phyloP scores from a whole-genome alignment of 2,888 invertebrate genomes.

The Tetanocera ferruginea region DNA sequence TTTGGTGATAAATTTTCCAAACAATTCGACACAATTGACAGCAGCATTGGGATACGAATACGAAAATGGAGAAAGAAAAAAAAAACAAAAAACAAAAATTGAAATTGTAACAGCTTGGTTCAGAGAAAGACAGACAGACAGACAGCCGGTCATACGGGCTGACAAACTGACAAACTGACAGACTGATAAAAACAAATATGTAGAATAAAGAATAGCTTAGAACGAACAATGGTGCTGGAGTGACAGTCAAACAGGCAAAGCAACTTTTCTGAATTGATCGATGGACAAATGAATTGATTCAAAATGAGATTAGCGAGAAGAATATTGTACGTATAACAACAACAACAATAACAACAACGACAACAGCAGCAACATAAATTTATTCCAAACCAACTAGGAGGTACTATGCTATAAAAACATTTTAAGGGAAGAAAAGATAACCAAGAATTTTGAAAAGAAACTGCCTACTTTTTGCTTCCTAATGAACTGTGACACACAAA shows the following conservation, averaged over 20 bases:
- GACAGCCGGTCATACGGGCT: slow-evolving; percentile 37
- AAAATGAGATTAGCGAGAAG: not conserved
- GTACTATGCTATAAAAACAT: no score
- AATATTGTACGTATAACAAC: not conserved
- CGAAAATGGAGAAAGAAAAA: not conserved
- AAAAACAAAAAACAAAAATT: not conserved
- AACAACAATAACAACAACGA: not conserved
- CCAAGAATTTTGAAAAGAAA: no score
- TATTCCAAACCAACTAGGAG: no score
- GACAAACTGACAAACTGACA: slow-evolving; percentile 38
- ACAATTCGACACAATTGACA: slow-evolving; percentile 24
- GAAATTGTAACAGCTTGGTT: slow-evolving; percentile 26
- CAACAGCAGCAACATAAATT: not conserved
- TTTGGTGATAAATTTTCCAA: slow-evolving; percentile 23
- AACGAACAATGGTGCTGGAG: not conserved
- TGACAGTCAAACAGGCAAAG: slow-evolving; percentile 38
- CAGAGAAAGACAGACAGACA: slow-evolving; percentile 33
- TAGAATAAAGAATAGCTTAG: no score
- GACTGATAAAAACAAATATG: not conserved
- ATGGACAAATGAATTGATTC: slow-evolving; percentile 25
- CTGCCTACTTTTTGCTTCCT: no score
- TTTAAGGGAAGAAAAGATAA: no score
- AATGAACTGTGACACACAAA: no score
- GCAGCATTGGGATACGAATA: not conserved
- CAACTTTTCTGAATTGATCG: not conserved